Base-by-base conservation (phyloP, 2,888 invertebrate genomes). In the Parnassius apollo region DNA sequence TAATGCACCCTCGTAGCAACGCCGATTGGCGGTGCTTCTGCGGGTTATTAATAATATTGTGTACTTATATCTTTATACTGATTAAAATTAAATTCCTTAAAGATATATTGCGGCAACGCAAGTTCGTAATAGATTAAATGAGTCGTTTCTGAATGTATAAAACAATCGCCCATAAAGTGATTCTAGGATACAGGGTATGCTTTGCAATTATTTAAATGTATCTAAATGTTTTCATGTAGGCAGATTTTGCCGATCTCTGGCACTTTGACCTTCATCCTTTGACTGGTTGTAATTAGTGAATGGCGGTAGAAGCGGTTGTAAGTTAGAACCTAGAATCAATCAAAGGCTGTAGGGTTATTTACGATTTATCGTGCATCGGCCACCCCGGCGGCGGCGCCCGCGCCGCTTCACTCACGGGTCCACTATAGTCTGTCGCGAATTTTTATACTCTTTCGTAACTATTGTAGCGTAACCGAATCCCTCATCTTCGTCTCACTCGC, bases 141-240 rank as follows among this genome's bases (percentile, higher is more conserved):
- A 83, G 83, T 87, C 87, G 88, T 87, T 83, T 88, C 90, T 85
- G 88, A 89, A 88, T 88, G 83, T 86, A 86, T 81, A 86, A 88
- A 85, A 86, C 86, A 83, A 92, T 91, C 88, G 93, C 93, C 93
- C 93, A 93, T 93, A 92, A 93, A 93, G 95, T 95, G 95, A 95
- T 94, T 94, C 93, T 96, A 96, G 96, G 96, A 96, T 96, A 96
- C 96, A 96, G 96, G 96, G 96, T 96, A 96, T 95, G 96, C 95
- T 96, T 96, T 96, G 95, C 96, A 95, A 95, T 96, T 96, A 95
- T 95, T 95, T 95, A 94, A 93, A 94, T 93, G 93, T 94, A 85
- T 91, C 90, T 89, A 93, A 93, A 92, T 87, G 86, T 92, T 91
- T 86, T 88, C 87, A 86, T 82, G 83, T 86, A 83, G 89, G 87